Percentiles rank a stretch among this genome's conserved stretches.
These are phyloP conservation scores for Halichoerus grypus DNA, from an alignment of 2,113 vertebrate species.

Conservation along the genomic window DNA sequence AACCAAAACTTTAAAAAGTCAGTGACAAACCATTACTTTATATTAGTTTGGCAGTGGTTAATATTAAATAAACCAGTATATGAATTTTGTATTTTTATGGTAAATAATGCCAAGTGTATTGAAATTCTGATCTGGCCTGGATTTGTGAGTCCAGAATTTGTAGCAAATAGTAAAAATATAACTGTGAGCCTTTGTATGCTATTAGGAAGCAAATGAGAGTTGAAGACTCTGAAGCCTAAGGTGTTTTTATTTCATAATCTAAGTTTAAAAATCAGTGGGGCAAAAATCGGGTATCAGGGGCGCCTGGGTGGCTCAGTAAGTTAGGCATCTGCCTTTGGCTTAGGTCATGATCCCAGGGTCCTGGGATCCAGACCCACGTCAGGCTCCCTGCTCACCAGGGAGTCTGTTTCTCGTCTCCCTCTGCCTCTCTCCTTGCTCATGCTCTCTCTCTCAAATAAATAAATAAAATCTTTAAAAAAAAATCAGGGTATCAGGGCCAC, in stretches of 20 bases:
- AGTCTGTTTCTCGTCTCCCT: not conserved
- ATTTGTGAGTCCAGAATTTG: not conserved
- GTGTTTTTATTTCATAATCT: conserved; percentile 42
- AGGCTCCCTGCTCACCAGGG: not conserved
- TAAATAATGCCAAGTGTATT: not conserved
- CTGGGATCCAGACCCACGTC: not conserved
- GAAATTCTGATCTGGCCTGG: not conserved
- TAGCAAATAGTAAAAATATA: conserved; percentile 25
- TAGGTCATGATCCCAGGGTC: not conserved
- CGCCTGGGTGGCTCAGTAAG: not conserved
- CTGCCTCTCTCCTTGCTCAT: not conserved
- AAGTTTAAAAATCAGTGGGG: not conserved
- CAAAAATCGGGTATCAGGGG: not conserved
- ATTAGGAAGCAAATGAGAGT: conserved; percentile 7
- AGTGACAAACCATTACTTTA: conserved; percentile 6
- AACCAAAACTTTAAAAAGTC: conserved; percentile 23
- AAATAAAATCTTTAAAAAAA: not conserved
- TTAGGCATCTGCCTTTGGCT: not conserved
- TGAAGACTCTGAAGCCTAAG: not conserved
- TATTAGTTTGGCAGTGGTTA: not conserved
- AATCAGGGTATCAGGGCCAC: not conserved
- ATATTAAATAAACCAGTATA: not conserved
- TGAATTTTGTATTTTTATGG: conserved; percentile 13
- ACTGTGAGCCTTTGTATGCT: not conserved
- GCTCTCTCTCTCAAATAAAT: not conserved